Evolutionary conservation across 1,140 invertebrate genomes (phyloP).

Genomic region (Nephila pilipes): DNA sequence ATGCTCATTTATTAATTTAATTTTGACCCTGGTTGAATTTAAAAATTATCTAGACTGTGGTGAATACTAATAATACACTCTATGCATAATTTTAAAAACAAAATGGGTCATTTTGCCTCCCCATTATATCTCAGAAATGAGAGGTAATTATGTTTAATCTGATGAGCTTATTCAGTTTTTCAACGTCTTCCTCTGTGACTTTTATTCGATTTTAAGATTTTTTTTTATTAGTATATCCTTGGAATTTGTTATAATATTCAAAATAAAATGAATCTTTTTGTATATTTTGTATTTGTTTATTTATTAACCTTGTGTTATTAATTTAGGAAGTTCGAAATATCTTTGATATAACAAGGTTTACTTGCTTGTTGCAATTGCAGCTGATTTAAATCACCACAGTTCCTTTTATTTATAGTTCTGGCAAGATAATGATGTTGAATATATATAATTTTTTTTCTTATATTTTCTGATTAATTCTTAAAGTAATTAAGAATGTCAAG

Average conservation of each 20-base stretch:
- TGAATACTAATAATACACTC: conserved; percentile 8
- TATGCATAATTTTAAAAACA: conserved; percentile 19
- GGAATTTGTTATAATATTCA: neutral
- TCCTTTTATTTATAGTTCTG: neutral
- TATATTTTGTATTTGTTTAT: neutral
- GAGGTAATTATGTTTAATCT: conserved; percentile 55
- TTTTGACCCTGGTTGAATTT: conserved; percentile 5
- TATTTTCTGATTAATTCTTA: neutral
- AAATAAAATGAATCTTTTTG: neutral
- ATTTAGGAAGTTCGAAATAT: neutral
- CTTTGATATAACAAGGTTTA: neutral
- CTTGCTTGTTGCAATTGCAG: neutral
- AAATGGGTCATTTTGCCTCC: conserved; percentile 3
- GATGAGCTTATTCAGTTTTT: conserved; percentile 71
- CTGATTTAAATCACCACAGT: neutral
- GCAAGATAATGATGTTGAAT: neutral
- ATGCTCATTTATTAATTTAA: conserved; percentile 68
- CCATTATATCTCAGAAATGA: conserved; percentile 31
- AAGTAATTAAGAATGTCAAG: conserved; percentile 7
- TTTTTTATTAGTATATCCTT: neutral
- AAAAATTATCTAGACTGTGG: conserved; percentile 38
- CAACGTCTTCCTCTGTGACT: conserved; percentile 66
- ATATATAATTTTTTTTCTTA: neutral
- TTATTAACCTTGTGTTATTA: neutral
- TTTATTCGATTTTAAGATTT: conserved; percentile 29